Percentiles rank a stretch among this genome's conserved stretches.
Evolutionary conservation across 2,797 vertebrate genomes (phyloP).

Genomic region (Salmo trutta): DNA sequence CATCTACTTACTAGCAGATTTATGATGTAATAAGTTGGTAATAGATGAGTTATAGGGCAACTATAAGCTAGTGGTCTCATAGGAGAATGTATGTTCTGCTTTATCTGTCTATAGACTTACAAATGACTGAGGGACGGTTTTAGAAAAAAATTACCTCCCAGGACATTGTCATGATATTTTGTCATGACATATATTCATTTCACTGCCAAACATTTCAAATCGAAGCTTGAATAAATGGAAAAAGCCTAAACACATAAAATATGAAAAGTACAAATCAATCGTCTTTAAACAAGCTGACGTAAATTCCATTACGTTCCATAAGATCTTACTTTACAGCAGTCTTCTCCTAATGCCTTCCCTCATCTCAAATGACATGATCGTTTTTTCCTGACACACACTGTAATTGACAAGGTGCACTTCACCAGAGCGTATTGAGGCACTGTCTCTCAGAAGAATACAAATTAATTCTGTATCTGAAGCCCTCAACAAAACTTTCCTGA

Average conservation of each 20-base stretch:
- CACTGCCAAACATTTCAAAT: conserved; percentile 23
- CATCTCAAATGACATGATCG: conserved; percentile 72
- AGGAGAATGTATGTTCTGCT: not conserved
- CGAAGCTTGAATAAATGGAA: conserved; percentile 50
- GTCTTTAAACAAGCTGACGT: conserved; percentile 70
- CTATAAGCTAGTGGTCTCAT: not conserved
- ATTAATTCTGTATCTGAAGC: conserved; percentile 83
- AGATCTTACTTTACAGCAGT: conserved; percentile 71
- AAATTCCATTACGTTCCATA: conserved; percentile 71
- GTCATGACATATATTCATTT: not conserved
- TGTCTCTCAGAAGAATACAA: conserved; percentile 74
- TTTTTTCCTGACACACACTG: conserved; percentile 57
- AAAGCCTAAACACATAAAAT: conserved; percentile 35
- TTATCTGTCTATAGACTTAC: not conserved
- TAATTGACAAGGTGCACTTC: conserved; percentile 78
- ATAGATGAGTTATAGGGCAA: not conserved
- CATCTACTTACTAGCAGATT: not conserved
- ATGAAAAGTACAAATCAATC: conserved; percentile 69
- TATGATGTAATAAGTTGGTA: not conserved
- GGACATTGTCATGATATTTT: not conserved
- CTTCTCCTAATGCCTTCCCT: conserved; percentile 66
- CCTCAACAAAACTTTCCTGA: conserved; percentile 85
- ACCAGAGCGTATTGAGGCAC: conserved; percentile 68
- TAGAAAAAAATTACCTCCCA: not conserved
- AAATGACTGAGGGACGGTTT: not conserved